Evolutionary conservation across 2,113 vertebrate genomes (phyloP).

Genomic region (Vombatus ursinus): DNA sequence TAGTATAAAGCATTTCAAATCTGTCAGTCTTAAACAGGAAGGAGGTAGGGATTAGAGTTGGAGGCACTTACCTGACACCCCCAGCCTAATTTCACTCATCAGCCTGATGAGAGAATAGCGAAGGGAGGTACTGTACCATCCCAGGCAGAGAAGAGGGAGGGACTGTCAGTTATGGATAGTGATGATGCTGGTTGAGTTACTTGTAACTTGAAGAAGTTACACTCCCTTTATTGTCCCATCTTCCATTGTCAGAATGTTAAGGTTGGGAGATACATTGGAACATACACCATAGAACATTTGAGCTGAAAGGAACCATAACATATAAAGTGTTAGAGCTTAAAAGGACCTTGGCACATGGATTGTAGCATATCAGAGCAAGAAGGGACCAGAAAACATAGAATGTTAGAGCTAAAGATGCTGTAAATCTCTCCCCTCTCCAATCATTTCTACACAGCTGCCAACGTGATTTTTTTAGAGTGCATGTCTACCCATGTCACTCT

Average conservation of each 20-base stretch:
- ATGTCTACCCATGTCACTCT: neutral
- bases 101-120: neutral
- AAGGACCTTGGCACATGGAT: neutral
- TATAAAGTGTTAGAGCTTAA: neutral
- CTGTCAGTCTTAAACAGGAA: constrained; percentile 4
- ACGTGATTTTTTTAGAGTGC: neutral
- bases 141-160: neutral
- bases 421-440: neutral
- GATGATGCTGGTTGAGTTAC: neutral
- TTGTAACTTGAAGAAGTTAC: neutral
- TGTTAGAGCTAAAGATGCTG: neutral
- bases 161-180: neutral
- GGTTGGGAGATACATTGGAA: neutral
- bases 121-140: neutral
- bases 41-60: neutral
- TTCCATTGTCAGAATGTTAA: neutral
- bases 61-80: neutral
- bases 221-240: neutral
- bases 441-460: neutral
- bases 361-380: neutral
- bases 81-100: neutral
- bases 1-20: neutral
- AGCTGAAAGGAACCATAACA: neutral
- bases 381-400: neutral
- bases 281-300: neutral